phyloP scores from a whole-genome alignment of 2,113 vertebrate genomes.

The Neomonachus schauinslandi region DNA sequence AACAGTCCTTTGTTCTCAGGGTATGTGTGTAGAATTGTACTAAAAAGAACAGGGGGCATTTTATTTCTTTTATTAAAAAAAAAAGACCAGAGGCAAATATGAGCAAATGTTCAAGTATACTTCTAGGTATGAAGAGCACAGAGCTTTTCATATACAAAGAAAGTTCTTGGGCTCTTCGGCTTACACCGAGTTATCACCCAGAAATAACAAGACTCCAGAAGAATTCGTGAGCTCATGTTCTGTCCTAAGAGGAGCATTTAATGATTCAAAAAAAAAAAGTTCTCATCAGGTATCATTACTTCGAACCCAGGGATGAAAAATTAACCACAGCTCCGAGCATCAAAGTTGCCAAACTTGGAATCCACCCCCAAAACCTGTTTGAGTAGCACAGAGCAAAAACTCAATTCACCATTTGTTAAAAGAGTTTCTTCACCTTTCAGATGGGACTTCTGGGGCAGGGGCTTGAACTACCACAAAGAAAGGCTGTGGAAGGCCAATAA shows the following conservation, averaged over 20 bases:
- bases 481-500: not conserved
- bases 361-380: not conserved
- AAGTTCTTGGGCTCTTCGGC: not conserved
- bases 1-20: conserved; percentile 68
- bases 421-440: not conserved
- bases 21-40: conserved; percentile 67
- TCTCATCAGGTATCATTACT: not conserved
- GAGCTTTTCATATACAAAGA: not conserved
- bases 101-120: conserved; percentile 22
- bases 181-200: not conserved
- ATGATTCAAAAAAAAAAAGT: not conserved
- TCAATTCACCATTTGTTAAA: not conserved
- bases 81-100: conserved; percentile 2
- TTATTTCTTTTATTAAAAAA: conserved; percentile 44
- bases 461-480: not conserved
- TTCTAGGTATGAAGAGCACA: not conserved
- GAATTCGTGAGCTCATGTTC: not conserved
- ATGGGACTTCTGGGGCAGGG: not conserved
- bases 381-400: not conserved
- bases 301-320: not conserved
- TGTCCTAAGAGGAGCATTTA: not conserved
- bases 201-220: not conserved
- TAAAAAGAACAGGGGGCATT: conserved; percentile 62
- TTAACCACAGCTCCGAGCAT: not conserved
- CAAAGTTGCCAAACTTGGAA: not conserved